A percentile compares a stretch with the other conserved stretches of the same genome.
Conservation (phyloP, 2,888 invertebrate species). For the Callimorpha dominula region DNA sequence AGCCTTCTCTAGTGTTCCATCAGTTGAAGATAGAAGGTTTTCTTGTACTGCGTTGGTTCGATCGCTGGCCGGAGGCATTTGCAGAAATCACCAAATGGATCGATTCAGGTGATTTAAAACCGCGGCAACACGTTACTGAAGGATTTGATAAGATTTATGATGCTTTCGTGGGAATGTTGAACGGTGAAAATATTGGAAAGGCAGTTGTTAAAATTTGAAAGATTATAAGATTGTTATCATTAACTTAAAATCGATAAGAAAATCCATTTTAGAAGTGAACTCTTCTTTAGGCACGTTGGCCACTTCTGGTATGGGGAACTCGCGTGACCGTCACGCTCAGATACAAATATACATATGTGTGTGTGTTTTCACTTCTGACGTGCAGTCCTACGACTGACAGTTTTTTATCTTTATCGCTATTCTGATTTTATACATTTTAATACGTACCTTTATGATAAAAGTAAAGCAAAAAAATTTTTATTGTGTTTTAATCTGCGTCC, state of each 20-base stretch:
- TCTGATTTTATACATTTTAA: too few relatives aligned
- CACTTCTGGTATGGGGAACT: too few relatives aligned
- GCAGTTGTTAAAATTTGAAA: slow-evolving; percentile 87
- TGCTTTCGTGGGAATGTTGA: slow-evolving; percentile 88
- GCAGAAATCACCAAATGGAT: slow-evolving; percentile 87
- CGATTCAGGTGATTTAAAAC: slow-evolving; percentile 88
- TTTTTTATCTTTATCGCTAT: neutral
- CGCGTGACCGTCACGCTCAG: too few relatives aligned
- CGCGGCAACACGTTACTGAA: slow-evolving; percentile 88
- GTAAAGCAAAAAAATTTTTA: too few relatives aligned
- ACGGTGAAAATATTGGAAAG: slow-evolving; percentile 90
- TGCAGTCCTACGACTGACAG: too few relatives aligned
- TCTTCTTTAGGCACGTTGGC: too few relatives aligned
- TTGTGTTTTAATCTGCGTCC: too few relatives aligned
- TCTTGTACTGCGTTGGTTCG: slow-evolving; percentile 76
- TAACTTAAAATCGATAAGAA: neutral
- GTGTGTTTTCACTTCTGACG: too few relatives aligned
- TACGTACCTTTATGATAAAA: too few relatives aligned
- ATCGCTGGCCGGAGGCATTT: slow-evolving; percentile 87
- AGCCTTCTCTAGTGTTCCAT: slow-evolving; percentile 79
- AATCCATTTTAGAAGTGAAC: too few relatives aligned
- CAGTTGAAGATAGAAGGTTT: slow-evolving; percentile 65
- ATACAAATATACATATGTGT: too few relatives aligned
- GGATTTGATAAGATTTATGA: slow-evolving; percentile 90
- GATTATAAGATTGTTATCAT: neutral